These are phyloP conservation scores for Adelognathus sp. DNA, from an alignment of 2,888 invertebrate genomes.

Conservation along the genomic window DNA sequence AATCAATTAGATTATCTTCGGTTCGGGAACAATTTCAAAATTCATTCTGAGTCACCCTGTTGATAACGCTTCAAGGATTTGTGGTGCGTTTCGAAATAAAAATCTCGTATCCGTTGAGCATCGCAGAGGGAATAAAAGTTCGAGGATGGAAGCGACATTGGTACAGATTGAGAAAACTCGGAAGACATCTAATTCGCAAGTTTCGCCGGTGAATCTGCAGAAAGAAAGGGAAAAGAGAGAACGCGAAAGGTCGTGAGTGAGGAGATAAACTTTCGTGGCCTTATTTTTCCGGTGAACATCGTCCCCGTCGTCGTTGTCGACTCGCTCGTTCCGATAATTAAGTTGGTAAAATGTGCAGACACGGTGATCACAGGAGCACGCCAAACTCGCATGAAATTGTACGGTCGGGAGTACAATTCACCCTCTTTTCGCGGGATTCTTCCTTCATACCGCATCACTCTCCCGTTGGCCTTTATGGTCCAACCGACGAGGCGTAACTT, in stretches of 20 bases:
- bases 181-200: slow-evolving; percentile 42
- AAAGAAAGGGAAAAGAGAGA: background rate
- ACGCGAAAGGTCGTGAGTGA: slow-evolving; percentile 11
- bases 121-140: slow-evolving; percentile 15
- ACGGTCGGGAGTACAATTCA: slow-evolving; percentile 15
- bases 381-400: slow-evolving; percentile 41
- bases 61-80: no score
- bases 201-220: slow-evolving; percentile 44
- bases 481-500: slow-evolving; percentile 64
- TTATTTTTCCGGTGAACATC: slow-evolving; percentile 12
- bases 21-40: no score
- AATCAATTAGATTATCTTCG: no score
- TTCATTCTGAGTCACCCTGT: no score
- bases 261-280: slow-evolving; percentile 39
- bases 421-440: slow-evolving; percentile 22
- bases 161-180: slow-evolving; percentile 15
- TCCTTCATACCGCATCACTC: slow-evolving; percentile 28
- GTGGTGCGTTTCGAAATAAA: no score
- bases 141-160: slow-evolving; percentile 25
- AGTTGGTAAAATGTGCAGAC: slow-evolving; percentile 75
- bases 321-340: slow-evolving; percentile 73
- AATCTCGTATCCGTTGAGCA: no score
- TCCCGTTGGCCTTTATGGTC: slow-evolving; percentile 60
- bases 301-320: background rate
- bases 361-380: slow-evolving; percentile 22